These are phyloP conservation scores for human DNA, from an alignment of 2,113 vertebrate genomes.

Conservation along the genomic window GRCh38 chrX:149274001-149274500, in stretches of 20 bases:
- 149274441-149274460: neutral
- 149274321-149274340: neutral
- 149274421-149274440: neutral
- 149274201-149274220: neutral
- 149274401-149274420: neutral
- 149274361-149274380: neutral
- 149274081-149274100: neutral
- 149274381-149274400: neutral
- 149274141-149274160: neutral
- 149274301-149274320: neutral
- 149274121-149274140: neutral
- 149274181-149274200: neutral
- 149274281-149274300: neutral
- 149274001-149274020: neutral
- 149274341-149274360: neutral
- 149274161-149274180: neutral
- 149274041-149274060: neutral
- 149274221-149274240: neutral
- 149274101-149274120: neutral
- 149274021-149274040: neutral
- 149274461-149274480: neutral
- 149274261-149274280: neutral
- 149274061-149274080: neutral
- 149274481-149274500: neutral
- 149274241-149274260: neutral